Base-by-base conservation (phyloP, 2,797 vertebrate species). In the Lepus oiostolus region DNA sequence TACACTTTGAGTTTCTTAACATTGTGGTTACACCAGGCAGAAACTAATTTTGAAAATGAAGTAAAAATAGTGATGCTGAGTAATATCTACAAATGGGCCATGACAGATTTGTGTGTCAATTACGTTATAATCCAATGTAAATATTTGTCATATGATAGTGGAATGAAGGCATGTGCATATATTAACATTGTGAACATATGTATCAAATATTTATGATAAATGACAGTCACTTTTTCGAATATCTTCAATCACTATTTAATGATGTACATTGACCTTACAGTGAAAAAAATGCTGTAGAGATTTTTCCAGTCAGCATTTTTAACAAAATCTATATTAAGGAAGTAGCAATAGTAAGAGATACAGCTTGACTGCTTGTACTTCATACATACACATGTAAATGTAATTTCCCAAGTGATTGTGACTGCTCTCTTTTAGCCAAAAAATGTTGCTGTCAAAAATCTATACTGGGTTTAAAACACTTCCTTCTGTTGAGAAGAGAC, bases 391-490 rank as follows among this genome's bases (percentile, higher is more conserved):
- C 76, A 67, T 72, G 79, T 26, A 96, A 91, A 90, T 93, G 76
- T 92, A 82, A 94, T 96, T 96, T 96, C 85, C 84, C 89, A 95
- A 97, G 35, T 88, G n/a, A 74, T 92, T 81, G 75, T 2, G n/a
- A 83, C 84, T 95, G 47, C 54, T 95, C 91, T 90, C 26, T 95
- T 97, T 95, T 92, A 96, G 93, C 38, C 24, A 4, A 93, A 85
- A 95, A 85, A 95, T 63, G 24, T 93, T 22, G 4, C 38, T 38
- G 52, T 94, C 88, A 97, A 95, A 97, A 96, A 85, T 86, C 67
- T 47, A 47, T 75, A 90, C 52, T n/a, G 22, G 72, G 88, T 92
- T 90, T 90, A 89, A 88, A 84, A 75, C 32, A 58, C 30, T 85
- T 87, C 42, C 74, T 91, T 77, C 47, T 94, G 6, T 85, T 38